Evolutionary conservation across 2,113 vertebrate species (phyloP), one percentile per base, ranked within the genome.

Genomic region (Okapia johnstoni): DNA sequence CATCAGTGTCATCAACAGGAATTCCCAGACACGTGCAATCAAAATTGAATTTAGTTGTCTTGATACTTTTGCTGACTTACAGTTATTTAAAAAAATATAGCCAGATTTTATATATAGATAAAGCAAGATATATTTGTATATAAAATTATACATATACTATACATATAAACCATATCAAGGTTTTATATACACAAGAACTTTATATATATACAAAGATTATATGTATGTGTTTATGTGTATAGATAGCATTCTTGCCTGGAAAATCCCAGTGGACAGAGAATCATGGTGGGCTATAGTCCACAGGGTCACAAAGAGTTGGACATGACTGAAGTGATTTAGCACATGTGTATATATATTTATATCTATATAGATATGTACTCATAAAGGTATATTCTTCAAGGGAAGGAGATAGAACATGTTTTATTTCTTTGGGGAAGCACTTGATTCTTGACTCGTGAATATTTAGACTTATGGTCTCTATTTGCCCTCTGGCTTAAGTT

Each of bases 61-160:
- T 84, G 79, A 92, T 94, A 66, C n/a, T 93, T 96, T 93, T 83
- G 46, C 63, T 97, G 54, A 60, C 23, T 88, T 96, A 76, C 15
- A 89, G 46, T 87, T 28, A 61, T n/a, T 86, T 70, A 86, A 50
- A 95, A 96, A 96, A 57, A 28, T 23, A 88, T 7, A 87, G 55
- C 11, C n/a, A 86, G 76, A 76, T 76, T 83, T 46, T 97, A 15
- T 66, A 50, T 48, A 50, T 30, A 40, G 17, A 48, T 55, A 46
- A n/a, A 76, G 52, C 66, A 57, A 90, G 70, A 70, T 88, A 26
- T 36, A 66, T 40, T 48, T 70, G 33, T 52, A 6, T 23, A 81
- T 81, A 54, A 81, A n/a, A 50, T 52, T 52, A 52, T 52, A n/a
- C 52, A 81, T 52, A 81, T 52, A 70, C n/a, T 40, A 12, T 17